Conservation (phyloP, 1,140 invertebrate species). For the Ptiloglossa arizonensis region DNA sequence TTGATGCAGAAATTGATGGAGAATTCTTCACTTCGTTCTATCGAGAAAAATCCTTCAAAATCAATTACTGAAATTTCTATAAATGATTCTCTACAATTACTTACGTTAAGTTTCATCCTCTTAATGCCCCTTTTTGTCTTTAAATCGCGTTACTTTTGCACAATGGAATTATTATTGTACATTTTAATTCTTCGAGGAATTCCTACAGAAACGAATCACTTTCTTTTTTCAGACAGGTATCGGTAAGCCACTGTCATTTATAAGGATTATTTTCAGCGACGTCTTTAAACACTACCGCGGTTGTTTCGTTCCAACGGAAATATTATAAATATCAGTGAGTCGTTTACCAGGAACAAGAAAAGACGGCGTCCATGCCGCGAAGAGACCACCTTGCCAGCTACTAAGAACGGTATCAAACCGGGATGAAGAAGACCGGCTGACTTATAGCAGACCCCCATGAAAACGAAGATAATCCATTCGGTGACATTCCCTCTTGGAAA, state of each 20-base stretch:
- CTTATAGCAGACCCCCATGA: slow-evolving; percentile 49
- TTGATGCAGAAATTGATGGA: too few species aligned
- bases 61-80: too few species aligned
- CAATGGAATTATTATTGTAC: too few species aligned
- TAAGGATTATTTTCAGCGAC: slow-evolving; percentile 14
- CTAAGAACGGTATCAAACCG: slow-evolving; percentile 41
- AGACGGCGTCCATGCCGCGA: not conserved
- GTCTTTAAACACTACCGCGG: not conserved
- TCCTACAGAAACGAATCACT: not conserved
- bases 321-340: slow-evolving; percentile 30
- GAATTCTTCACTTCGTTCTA: too few species aligned
- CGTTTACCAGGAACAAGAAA: slow-evolving; percentile 34
- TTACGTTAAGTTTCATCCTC: too few species aligned
- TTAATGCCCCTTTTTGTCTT: too few species aligned
- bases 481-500: slow-evolving; percentile 35
- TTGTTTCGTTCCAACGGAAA: slow-evolving; percentile 2
- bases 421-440: slow-evolving; percentile 56
- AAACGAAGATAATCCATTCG: slow-evolving; percentile 61
- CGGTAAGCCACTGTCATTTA: not conserved
- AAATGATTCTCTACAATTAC: too few species aligned
- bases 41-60: too few species aligned
- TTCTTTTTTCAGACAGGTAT: not conserved
- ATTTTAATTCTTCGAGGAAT: not conserved
- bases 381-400: slow-evolving; percentile 49
- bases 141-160: too few species aligned